Percentiles rank a stretch among this genome's conserved stretches.
phyloP scores from a whole-genome alignment of 2,888 invertebrate species.

The Pilophorus perplexus region DNA sequence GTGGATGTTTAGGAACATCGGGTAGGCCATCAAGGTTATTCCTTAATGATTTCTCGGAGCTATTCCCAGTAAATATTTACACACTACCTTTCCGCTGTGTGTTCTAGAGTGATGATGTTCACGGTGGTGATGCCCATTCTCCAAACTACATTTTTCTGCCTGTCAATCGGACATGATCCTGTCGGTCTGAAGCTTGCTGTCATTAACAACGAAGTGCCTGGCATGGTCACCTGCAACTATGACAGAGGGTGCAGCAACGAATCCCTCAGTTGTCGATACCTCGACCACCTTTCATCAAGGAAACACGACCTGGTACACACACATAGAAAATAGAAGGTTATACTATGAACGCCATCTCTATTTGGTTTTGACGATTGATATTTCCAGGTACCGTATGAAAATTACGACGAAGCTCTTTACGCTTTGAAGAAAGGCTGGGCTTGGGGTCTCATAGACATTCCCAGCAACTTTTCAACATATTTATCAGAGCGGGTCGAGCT shows the following conservation, averaged over 20 bases:
- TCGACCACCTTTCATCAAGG: constrained; percentile 66
- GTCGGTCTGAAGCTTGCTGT: constrained; percentile 71
- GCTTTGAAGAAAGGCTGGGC: constrained; percentile 69
- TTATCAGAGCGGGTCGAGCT: constrained; percentile 62
- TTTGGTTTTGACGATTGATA: too few relatives aligned
- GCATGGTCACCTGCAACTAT: constrained; percentile 51
- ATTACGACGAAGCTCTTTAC: constrained; percentile 62
- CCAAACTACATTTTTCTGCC: constrained; percentile 83
- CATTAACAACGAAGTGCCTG: constrained; percentile 72
- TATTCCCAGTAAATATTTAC: too few relatives aligned
- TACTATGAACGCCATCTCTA: too few relatives aligned
- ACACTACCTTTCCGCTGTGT: too few relatives aligned
- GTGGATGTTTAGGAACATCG: constrained; percentile 80
- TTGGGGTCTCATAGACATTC: constrained; percentile 74
- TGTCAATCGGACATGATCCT: constrained; percentile 86
- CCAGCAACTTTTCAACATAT: constrained; percentile 70
- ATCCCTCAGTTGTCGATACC: constrained; percentile 73
- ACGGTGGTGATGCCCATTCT: constrained; percentile 80
- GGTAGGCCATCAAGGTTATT: constrained; percentile 56
- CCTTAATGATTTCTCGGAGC: too few relatives aligned
- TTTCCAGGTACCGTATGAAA: constrained; percentile 60
- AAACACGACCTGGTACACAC: constrained; percentile 66
- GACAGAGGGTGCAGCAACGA: constrained; percentile 58
- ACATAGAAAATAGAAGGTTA: too few relatives aligned
- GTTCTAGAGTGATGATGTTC: constrained; percentile 80